Evolutionary conservation across 2,113 vertebrate genomes (phyloP).

Genomic region (Arizona elegans): DNA sequence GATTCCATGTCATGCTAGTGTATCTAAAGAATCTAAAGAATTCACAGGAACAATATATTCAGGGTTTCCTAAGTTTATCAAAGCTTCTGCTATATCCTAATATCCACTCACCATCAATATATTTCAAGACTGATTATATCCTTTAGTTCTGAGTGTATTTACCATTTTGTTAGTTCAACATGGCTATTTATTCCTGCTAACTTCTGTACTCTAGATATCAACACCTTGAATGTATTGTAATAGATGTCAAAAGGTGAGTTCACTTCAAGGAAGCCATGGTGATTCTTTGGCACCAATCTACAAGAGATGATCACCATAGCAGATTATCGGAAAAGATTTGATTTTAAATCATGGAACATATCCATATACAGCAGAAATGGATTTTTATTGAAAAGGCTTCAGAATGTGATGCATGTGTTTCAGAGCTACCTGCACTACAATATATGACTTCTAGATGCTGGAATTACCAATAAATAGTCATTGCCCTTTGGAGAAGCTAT

Average conservation of each 20-base stretch:
- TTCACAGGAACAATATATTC: not conserved
- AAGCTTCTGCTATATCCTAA: not conserved
- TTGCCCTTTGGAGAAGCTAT: conserved; percentile 23
- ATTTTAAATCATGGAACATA: not conserved
- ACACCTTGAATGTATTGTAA: not conserved
- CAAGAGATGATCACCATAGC: not conserved
- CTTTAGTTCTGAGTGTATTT: not conserved
- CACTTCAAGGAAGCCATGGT: not conserved
- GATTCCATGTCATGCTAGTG: not conserved
- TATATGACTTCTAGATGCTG: not conserved
- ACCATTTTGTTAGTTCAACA: not conserved
- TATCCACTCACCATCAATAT: not conserved
- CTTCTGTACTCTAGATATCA: not conserved
- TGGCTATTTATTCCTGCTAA: not conserved
- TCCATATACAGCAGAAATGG: not conserved
- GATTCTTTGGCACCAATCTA: not conserved
- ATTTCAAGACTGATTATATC: not conserved
- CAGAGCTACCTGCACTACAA: not conserved
- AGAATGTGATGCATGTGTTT: not conserved
- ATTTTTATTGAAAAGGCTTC: not conserved
- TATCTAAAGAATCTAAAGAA: not conserved
- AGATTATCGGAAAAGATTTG: not conserved
- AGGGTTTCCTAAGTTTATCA: not conserved
- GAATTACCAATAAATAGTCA: not conserved
- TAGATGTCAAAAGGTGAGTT: not conserved